Conservation (phyloP, 37 sponge, comb jelly and placozoan genomes). For the Chondrilla cf. caribensis region DNA sequence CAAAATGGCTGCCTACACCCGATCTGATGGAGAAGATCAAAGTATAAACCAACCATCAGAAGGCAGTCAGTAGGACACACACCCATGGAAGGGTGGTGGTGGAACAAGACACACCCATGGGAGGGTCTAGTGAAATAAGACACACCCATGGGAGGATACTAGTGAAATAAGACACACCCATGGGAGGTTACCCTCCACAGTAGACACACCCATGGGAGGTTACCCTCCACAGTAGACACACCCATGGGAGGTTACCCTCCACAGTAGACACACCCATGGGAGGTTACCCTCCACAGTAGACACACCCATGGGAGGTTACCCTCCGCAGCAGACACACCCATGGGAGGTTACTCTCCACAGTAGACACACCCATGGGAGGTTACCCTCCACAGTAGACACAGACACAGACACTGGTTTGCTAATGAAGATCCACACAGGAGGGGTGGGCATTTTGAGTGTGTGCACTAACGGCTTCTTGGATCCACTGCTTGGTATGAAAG, state of each 20-base stretch:
- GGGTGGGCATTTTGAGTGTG: no score
- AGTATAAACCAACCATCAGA: no score
- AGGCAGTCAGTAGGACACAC: no score
- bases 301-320: not conserved
- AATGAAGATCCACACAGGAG: not conserved
- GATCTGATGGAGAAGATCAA: constrained; percentile 29
- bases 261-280: not conserved
- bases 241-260: not conserved
- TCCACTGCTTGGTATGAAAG: constrained; percentile 65
- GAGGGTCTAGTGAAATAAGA: not conserved
- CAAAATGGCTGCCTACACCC: constrained; percentile 85
- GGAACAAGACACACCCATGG: not conserved
- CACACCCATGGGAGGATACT: not conserved
- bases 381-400: not conserved
- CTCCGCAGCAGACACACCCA: not conserved
- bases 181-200: no score
- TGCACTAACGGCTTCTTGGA: constrained; percentile 68
- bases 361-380: not conserved
- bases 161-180: not conserved
- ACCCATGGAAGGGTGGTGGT: no score
- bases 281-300: not conserved
- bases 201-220: not conserved
- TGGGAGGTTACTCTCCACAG: not conserved
- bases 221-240: not conserved
- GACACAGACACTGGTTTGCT: not conserved